These are phyloP conservation scores for Chaetophractus vellerosus DNA, from an alignment of 2,797 vertebrate species.

Conservation along the genomic window DNA sequence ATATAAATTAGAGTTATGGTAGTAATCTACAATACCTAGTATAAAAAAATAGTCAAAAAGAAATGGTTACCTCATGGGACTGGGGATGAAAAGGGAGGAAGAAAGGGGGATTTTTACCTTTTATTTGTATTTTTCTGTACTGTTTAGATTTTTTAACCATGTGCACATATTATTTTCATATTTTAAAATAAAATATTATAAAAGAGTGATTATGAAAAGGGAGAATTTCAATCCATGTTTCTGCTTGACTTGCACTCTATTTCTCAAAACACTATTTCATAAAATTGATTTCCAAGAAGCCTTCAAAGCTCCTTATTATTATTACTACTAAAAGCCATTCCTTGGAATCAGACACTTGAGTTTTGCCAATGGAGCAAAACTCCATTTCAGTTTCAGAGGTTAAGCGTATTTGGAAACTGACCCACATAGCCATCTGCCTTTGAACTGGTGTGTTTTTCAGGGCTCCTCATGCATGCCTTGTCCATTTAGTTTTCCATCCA, in stretches of 20 bases:
- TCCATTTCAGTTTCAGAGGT: background rate
- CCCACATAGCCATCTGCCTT: conserved; percentile 44
- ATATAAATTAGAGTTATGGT: background rate
- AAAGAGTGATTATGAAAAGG: conserved; percentile 50
- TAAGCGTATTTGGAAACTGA: conserved; percentile 68
- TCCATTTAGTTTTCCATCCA: conserved; percentile 70
- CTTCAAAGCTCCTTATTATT: conserved; percentile 79
- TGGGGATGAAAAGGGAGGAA: background rate
- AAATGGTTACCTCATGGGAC: background rate
- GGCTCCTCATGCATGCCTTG: background rate
- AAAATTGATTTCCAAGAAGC: conserved; percentile 83
- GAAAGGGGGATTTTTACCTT: background rate
- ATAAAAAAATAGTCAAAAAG: background rate
- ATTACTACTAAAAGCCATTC: conserved; percentile 82
- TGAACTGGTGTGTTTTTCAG: conserved; percentile 72
- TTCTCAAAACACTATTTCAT: conserved; percentile 79
- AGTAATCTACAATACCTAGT: background rate
- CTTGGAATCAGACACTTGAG: conserved; percentile 78
- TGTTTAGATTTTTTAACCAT: conserved; percentile 66
- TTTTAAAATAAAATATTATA: conserved; percentile 77
- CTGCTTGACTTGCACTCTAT: conserved; percentile 78
- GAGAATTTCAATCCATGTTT: conserved; percentile 72
- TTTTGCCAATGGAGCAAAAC: conserved; percentile 76
- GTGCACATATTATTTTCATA: conserved; percentile 73
- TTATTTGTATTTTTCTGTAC: conserved; percentile 47